Evolutionary conservation across 2,888 invertebrate species (phyloP).

Genomic region (Dolichopus griseipennis): DNA sequence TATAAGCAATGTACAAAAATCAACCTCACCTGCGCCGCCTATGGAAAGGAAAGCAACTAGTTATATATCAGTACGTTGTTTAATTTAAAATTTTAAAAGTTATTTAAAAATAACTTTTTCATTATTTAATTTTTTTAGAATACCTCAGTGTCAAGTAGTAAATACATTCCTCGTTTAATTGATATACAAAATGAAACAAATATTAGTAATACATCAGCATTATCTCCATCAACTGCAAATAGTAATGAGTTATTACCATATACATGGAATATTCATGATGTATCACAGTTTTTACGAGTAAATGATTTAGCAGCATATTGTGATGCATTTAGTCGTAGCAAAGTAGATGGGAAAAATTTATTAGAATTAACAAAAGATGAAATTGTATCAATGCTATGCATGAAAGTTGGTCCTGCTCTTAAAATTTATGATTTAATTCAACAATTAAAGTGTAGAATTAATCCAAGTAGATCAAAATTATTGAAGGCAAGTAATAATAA

Average conservation of each 20-base stretch:
- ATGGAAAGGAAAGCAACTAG: constrained; percentile 54
- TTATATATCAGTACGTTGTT: constrained; percentile 50
- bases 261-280: constrained; percentile 77
- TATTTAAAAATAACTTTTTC: constrained; percentile 6
- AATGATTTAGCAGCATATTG: constrained; percentile 75
- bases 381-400: constrained; percentile 78
- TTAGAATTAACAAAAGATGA: constrained; percentile 79
- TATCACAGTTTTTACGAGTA: constrained; percentile 78
- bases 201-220: constrained; percentile 18
- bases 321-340: constrained; percentile 57
- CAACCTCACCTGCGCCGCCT: constrained; percentile 44
- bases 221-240: constrained; percentile 21
- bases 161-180: constrained; percentile 50
- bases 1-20: constrained; percentile 37
- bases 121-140: constrained; percentile 29
- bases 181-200: constrained; percentile 31
- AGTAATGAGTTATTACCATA: constrained; percentile 45
- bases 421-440: constrained; percentile 90
- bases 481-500: constrained; percentile 52
- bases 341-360: constrained; percentile 72
- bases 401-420: constrained; percentile 90
- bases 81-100: constrained; percentile 13
- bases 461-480: constrained; percentile 40
- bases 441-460: constrained; percentile 69
- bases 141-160: constrained; percentile 45